Conservation (phyloP, 2,888 invertebrate genomes). For the Eulithis prunata region DNA sequence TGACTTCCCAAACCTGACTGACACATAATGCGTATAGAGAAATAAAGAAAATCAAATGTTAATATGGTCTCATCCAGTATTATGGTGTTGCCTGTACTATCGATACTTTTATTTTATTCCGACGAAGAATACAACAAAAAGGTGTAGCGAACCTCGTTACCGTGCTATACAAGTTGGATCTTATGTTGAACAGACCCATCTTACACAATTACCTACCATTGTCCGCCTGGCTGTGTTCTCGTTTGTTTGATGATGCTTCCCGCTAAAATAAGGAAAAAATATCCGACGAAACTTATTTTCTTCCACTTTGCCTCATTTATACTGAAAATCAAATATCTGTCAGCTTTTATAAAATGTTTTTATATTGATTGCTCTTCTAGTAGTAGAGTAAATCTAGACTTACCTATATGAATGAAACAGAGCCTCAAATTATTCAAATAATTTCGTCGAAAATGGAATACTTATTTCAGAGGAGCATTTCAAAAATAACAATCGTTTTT, state of each 20-base stretch:
- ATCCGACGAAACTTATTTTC: slow-evolving; percentile 12
- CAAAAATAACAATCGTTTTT: slow-evolving; percentile 16
- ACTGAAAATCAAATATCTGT: too few relatives aligned
- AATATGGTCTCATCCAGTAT: too few relatives aligned
- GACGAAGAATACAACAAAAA: slow-evolving; percentile 18
- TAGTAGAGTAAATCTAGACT: too few relatives aligned
- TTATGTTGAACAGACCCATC: slow-evolving; percentile 32
- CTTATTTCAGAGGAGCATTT: slow-evolving; percentile 11
- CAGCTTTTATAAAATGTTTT: not conserved
- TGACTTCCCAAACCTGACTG: too few relatives aligned
- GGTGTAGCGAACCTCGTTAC: slow-evolving; percentile 30
- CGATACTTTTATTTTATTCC: not conserved
- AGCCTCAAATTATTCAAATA: slow-evolving; percentile 2
- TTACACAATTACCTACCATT: slow-evolving; percentile 37
- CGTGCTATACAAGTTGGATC: slow-evolving; percentile 22
- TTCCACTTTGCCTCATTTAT: not conserved
- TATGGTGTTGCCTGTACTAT: not conserved
- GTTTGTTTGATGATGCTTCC: slow-evolving; percentile 29
- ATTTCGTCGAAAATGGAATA: slow-evolving; percentile 12
- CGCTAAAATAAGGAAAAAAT: slow-evolving; percentile 19
- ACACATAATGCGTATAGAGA: too few relatives aligned
- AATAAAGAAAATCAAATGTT: too few relatives aligned
- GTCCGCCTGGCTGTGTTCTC: slow-evolving; percentile 27
- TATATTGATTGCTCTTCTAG: too few relatives aligned
- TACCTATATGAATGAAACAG: too few relatives aligned